Evolutionary conservation across 92 coral and sea anemone species (phyloP), one percentile per base, ranked within the genome.

Genomic region (Blastomussa wellsi): DNA sequence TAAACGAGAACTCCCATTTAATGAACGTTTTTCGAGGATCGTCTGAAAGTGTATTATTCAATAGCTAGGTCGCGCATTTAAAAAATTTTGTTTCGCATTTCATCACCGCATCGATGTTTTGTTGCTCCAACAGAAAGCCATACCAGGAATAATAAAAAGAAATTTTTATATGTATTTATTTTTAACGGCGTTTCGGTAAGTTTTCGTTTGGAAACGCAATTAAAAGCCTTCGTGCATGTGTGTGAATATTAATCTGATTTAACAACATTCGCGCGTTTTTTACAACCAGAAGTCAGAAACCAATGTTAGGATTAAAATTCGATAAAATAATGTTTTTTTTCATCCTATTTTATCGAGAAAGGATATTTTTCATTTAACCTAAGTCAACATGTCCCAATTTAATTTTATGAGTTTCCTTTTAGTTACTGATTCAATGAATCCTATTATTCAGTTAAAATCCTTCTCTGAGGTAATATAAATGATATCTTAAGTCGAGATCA

Each of bases 331-430:
- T 47, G 51, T 76, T 22, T 72, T 75, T 75, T 52, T 7, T 31
- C 22, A 24, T 31, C 66, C 52, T 44, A 52, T 20, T 31, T 67
- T 65, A 7, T n/a, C 52, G 28, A 26, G 74, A 31, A 80, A 32
- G 53, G 76, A 29, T 29, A 80, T 31, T 80, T 66, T 80, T 41
- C 41, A 65, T 65, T 80, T 66, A 1, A 65, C 16, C 74, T 65
- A 80, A 31, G 64, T 80, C 75, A 80, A 80, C 75, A 80, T 80
- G 28, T 47, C 44, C 19, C 84, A 80, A 44, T 80, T 66, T 65
- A 80, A 65, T 47, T 80, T 80, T 65, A 80, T 79, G 70, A 33
- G 24, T 38, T 41, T 70, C 28, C 51, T 42, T 51, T 79, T 36
- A 65, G 64, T 65, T 65, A 33, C n/a, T n/a, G 29, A 80, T 66